phyloP scores from a whole-genome alignment of 2,113 vertebrate species.

The Dissostichus mawsoni region DNA sequence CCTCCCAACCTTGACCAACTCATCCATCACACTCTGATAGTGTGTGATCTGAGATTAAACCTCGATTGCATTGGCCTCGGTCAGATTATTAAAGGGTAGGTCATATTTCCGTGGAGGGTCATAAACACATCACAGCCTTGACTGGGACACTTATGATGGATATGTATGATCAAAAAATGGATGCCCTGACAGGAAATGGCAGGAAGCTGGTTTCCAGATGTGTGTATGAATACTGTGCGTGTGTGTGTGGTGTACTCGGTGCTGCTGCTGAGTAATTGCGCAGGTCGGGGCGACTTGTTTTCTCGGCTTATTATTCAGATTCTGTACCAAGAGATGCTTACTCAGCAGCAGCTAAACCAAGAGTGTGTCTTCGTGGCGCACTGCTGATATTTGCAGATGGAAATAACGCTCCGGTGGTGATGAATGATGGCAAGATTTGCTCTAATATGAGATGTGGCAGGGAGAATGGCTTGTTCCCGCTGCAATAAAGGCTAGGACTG shows the following conservation, averaged over 20 bases:
- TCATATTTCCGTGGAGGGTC: constrained; percentile 17
- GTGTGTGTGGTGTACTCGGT: not conserved
- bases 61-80: not conserved
- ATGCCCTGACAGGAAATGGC: not conserved
- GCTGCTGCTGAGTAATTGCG: constrained; percentile 35
- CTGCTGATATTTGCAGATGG: constrained; percentile 59
- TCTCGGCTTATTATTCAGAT: constrained; percentile 57
- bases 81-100: constrained; percentile 1
- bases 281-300: constrained; percentile 41
- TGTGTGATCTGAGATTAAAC: constrained; percentile 17
- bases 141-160: not conserved
- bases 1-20: not conserved
- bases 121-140: not conserved
- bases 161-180: not conserved
- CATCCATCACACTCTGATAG: not conserved
- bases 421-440: constrained; percentile 35
- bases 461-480: constrained; percentile 3
- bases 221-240: not conserved
- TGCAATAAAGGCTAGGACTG: constrained; percentile 12
- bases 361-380: constrained; percentile 40
- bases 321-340: constrained; percentile 61
- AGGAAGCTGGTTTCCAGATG: constrained; percentile 1
- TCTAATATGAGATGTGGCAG: constrained; percentile 17
- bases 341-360: constrained; percentile 57
- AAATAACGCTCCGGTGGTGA: constrained; percentile 45